phyloP scores from a whole-genome alignment of 2,888 invertebrate genomes.

The Osmoderma eremita region DNA sequence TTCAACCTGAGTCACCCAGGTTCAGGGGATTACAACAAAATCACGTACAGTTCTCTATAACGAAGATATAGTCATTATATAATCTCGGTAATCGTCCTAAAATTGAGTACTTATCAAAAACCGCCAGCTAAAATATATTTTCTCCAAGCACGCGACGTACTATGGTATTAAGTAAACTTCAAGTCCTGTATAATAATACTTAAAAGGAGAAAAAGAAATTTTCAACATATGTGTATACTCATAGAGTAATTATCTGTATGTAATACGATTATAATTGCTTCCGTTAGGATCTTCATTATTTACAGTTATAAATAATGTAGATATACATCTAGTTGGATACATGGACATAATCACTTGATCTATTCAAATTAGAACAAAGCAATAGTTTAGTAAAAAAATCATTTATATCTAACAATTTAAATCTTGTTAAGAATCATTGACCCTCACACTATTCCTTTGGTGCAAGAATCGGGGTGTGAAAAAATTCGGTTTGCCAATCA shows the following conservation, averaged over 20 bases:
- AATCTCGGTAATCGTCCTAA: constrained; percentile 14
- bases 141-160: background rate
- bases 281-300: constrained; percentile 4
- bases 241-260: constrained; percentile 1
- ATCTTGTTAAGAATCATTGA: no score
- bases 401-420: no score
- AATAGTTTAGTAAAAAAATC: no score
- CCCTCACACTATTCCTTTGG: no score
- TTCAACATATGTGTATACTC: background rate
- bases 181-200: background rate
- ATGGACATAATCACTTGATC: no score
- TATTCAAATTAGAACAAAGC: no score
- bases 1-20: no score
- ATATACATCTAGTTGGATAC: no score
- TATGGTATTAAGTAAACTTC: constrained; percentile 1
- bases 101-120: constrained; percentile 26
- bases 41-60: background rate
- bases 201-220: background rate
- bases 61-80: constrained; percentile 30
- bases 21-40: constrained; percentile 3
- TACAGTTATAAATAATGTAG: no score
- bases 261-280: constrained; percentile 14
- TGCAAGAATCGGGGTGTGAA: no score
- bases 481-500: no score
- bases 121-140: background rate